Evolutionary conservation across 37 sponge, comb jelly and placozoan species (phyloP).

Genomic region (Eunapius fragilis): DNA sequence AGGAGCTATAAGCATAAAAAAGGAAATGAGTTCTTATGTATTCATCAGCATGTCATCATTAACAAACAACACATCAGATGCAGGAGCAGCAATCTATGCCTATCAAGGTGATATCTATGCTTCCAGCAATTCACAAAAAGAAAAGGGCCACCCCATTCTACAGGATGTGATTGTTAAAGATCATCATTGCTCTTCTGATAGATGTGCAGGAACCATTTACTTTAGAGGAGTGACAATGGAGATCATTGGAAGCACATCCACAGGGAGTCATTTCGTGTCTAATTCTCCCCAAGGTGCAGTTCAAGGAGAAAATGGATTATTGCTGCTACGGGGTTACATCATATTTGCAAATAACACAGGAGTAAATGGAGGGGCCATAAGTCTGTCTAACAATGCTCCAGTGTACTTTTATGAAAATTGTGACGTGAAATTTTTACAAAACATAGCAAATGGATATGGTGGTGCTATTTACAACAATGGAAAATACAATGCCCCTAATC

Average conservation of each 20-base stretch:
- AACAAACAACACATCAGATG: no score
- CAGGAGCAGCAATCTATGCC: no score
- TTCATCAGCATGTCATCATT: no score
- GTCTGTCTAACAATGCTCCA: constrained; percentile 15
- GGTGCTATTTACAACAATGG: constrained; percentile 34
- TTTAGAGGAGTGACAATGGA: not conserved
- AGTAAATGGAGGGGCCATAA: constrained; percentile 35
- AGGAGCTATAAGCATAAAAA: no score
- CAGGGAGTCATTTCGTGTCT: constrained; percentile 15
- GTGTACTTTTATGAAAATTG: constrained; percentile 13
- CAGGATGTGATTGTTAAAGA: no score
- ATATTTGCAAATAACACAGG: constrained; percentile 19
- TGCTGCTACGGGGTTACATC: constrained; percentile 18
- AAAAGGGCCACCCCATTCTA: no score
- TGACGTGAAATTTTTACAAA: not conserved
- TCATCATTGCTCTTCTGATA: no score
- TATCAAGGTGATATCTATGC: no score
- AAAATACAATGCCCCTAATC: no score
- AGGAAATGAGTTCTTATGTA: no score
- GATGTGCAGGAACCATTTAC: no score
- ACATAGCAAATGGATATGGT: constrained; percentile 1
- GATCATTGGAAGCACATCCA: constrained; percentile 16
- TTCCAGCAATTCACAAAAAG: no score
- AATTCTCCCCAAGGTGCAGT: constrained; percentile 26
- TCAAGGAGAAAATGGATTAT: not conserved